Evolutionary conservation across 2,888 invertebrate species (phyloP).

Genomic region (Steinernema carpocapsae): DNA sequence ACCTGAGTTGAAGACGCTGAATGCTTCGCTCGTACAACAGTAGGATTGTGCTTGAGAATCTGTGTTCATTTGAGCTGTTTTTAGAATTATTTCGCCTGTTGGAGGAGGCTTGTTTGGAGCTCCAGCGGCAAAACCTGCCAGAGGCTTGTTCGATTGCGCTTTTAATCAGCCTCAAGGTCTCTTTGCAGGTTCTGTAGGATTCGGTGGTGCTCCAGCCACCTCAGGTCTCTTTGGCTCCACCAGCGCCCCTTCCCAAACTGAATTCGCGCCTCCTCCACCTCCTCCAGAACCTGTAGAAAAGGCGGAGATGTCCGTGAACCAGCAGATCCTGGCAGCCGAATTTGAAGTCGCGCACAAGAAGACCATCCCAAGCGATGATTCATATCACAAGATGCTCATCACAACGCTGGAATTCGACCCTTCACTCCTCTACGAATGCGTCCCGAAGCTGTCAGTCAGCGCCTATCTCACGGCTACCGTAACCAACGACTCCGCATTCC

Average conservation of each 20-base stretch:
- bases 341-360: slow-evolving; percentile 51
- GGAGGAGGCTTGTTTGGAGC: background rate
- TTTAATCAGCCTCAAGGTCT: background rate
- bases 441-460: slow-evolving; percentile 47
- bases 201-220: background rate
- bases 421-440: slow-evolving; percentile 32
- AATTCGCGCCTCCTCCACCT: background rate
- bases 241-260: background rate
- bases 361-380: slow-evolving; percentile 68
- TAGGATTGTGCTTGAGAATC: background rate
- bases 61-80: background rate
- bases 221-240: background rate
- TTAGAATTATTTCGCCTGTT: background rate
- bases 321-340: slow-evolving; percentile 58
- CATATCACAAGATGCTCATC: slow-evolving; percentile 64
- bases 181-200: background rate
- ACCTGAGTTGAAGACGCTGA: slow-evolving; percentile 61
- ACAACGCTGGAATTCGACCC: slow-evolving; percentile 32
- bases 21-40: slow-evolving; percentile 40
- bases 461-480: slow-evolving; percentile 59
- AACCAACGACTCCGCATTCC: slow-evolving; percentile 53
- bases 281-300: background rate
- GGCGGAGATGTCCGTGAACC: background rate
- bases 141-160: background rate
- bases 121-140: background rate